Conservation (phyloP, 1,140 invertebrate genomes). For the Habropoda laboriosa region DNA sequence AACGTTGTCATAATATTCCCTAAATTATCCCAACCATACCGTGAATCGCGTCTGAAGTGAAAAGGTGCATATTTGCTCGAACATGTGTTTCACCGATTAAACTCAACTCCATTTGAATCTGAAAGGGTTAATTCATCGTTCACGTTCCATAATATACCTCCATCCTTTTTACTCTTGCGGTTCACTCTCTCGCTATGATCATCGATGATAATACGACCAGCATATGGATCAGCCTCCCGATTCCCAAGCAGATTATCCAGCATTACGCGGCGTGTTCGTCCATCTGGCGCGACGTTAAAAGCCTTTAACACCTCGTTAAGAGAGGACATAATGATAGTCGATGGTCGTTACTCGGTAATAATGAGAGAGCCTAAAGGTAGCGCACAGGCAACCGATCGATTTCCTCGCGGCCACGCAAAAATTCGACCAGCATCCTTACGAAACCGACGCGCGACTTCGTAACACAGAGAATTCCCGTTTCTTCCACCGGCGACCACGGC, state of each 20-base stretch:
- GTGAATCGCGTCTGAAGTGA: no score
- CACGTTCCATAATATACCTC: no score
- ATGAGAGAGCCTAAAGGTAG: neutral
- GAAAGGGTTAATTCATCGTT: no score
- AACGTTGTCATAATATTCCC: no score
- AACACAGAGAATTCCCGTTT: conserved; percentile 37
- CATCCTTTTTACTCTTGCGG: no score
- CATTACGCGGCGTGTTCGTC: neutral
- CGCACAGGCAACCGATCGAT: neutral
- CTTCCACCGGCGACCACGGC: conserved; percentile 10
- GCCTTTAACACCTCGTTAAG: conserved; percentile 31
- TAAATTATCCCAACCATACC: no score
- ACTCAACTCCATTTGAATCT: no score
- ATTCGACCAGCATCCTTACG: conserved; percentile 20
- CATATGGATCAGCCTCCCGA: neutral
- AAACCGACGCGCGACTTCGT: conserved; percentile 31
- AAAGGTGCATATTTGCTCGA: no score
- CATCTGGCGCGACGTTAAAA: neutral
- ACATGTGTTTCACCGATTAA: no score
- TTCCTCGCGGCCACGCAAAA: neutral
- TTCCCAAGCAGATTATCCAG: neutral
- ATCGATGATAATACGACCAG: neutral
- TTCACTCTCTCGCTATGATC: neutral
- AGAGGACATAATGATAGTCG: conserved; percentile 1
- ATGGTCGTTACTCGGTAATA: neutral